Base-by-base conservation (phyloP, 2,797 vertebrate species). In the Typhlichthys subterraneus region DNA sequence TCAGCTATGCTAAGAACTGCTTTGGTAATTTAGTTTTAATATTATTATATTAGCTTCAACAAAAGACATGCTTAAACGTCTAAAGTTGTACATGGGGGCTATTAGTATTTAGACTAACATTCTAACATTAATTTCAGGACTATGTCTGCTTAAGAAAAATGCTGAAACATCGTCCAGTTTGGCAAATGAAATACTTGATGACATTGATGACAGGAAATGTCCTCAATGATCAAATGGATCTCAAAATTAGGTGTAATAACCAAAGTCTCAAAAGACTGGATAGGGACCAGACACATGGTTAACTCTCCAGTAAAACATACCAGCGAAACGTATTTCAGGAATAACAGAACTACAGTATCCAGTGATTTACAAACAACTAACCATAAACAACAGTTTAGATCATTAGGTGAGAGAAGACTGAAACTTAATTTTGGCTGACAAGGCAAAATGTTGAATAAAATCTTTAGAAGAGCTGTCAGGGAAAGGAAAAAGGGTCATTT, bases 381-480 rank as follows among this genome's bases (percentile, higher is more conserved):
- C 46, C 53, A 63, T 12, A 42, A 65, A 45, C 50, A 62, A 77
- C 55, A 23, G 60, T 56, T 33, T 55, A 55, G 15, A 65, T 64
- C 12, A 17, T 17, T 57, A 58, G 9, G 55, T 69, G 51, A 78
- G 77, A 29, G 76, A 79, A 73, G 72, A 78, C 70, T 45, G 59
- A 71, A 77, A 75, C 76, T 67, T 59, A 63, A 50, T 72, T 81
- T 70, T 52, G 72, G 73, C 76, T 77, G 5, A 0, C 56, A 45
- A 73, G 68, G 76, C 64, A 75, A 71, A 56, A 71, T 33, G 54
- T 73, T 85, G 75, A 77, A 73, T 29, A 29, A 29, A 29, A 29
- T 29, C 23, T 29, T 29, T 73, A 86, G 75, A 77, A 73, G 75
- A 81, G 80, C 75, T 84, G 87, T 90, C 86, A 85, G 53, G 53